Base-by-base conservation (phyloP, 2,113 vertebrate genomes). In the Etia nguti region DNA sequence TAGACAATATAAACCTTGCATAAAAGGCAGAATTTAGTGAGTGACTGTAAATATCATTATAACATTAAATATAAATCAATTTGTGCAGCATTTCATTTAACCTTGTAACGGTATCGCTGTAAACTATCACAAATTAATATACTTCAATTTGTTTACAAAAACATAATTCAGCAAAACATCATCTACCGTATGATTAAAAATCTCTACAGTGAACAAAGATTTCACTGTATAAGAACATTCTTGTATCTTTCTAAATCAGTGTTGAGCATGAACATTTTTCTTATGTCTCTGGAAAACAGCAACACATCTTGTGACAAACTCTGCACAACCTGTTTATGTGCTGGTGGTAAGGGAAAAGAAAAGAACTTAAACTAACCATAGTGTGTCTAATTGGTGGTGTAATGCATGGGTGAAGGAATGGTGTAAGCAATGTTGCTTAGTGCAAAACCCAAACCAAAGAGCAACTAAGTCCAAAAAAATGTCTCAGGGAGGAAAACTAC, bases 1-100 rank as follows among this genome's bases (percentile, higher is more conserved):
- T 68, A 1, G 2, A 41, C 8, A 22, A 20, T 22, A 22, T 12
- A 68, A 46, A 0, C 4, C 1, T 65, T 65, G 2, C 0, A 41
- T 9, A 22, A 68, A 68, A 22, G 20, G 34, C 20, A 22, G 34
- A 6, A 38, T 22, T 68, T 38, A 41, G 36, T 41, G 20, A 68
- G 20, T 41, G 62, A 68, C 3, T 22, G 36, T 68, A 68, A 68
- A 15, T 0, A 15, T 22, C 7, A 41, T 24, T 22, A 22, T 68
- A 11, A 41, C 62, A 8, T 41, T 46, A 46, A 46, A 46, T 13
- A 46, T 46, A 13, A 15, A 46, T 13, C 12, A 10, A 15, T 46
- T 5, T 46, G 11, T 15, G 43, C 12, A 13, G 2, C 12, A 12
- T 12, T 13, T 46, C 10, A 46, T 46, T 12, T 6, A 46, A 46